phyloP scores from a whole-genome alignment of 2,113 vertebrate species.

The Rhea pennata region DNA sequence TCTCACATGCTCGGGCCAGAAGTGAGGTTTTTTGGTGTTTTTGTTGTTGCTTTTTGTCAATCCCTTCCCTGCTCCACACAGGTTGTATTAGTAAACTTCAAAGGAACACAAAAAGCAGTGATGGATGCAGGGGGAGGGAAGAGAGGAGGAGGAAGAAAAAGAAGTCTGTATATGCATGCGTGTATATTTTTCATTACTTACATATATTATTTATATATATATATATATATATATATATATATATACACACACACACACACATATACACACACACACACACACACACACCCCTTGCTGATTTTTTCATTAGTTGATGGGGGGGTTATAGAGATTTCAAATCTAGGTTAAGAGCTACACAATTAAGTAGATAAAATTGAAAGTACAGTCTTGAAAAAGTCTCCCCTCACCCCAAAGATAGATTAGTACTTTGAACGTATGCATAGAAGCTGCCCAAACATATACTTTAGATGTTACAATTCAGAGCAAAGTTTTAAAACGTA shows the following conservation, averaged over 20 bases:
- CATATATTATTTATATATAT: not conserved
- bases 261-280: too few relatives aligned
- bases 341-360: not conserved
- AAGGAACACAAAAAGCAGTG: not conserved
- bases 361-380: not conserved
- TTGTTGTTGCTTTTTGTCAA: not conserved
- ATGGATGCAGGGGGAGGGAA: fast-evolving
- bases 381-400: not conserved
- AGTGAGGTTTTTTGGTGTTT: not conserved
- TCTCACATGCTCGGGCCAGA: not conserved
- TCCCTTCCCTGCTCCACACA: not conserved
- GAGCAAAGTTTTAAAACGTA: conserved; percentile 51
- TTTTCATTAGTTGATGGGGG: fast-evolving
- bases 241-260: too few relatives aligned
- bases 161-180: not conserved
- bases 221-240: not conserved
- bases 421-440: not conserved
- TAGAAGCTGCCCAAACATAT: not conserved
- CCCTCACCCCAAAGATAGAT: not conserved
- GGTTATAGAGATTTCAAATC: not conserved
- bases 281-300: not conserved
- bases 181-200: too few relatives aligned
- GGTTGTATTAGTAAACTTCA: not conserved
- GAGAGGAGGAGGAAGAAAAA: not conserved
- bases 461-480: conserved; percentile 10